Evolutionary conservation across 2,888 invertebrate genomes (phyloP).

Genomic region (Cataglyphis cursor): DNA sequence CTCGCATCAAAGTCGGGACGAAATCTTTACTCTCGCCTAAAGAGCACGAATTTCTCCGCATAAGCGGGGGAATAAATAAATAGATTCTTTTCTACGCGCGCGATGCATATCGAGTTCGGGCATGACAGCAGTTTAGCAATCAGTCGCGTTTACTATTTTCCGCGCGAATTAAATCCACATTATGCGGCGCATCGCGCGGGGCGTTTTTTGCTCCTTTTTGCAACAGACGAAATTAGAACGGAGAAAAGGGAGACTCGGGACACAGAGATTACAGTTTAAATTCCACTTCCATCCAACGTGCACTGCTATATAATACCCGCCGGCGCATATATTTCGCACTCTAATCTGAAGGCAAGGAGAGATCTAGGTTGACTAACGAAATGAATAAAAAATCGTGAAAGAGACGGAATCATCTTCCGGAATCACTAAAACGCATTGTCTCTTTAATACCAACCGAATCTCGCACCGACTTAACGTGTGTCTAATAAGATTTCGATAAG

Average conservation of each 20-base stretch:
- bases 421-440: neutral
- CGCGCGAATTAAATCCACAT: conserved; percentile 13
- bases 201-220: conserved; percentile 29
- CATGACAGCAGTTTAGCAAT: conserved; percentile 6
- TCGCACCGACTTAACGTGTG: neutral
- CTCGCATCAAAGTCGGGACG: neutral
- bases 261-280: conserved; percentile 30
- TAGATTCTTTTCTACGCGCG: neutral
- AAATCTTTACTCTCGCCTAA: neutral
- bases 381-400: neutral
- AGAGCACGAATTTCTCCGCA: neutral
- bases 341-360: neutral
- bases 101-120: neutral
- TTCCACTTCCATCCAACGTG: conserved; percentile 21
- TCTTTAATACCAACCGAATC: neutral
- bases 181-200: conserved; percentile 14
- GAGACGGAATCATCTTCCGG: neutral
- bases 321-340: neutral
- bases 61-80: neutral
- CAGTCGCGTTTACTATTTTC: neutral
- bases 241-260: conserved; percentile 18
- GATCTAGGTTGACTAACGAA: neutral
- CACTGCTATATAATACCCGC: neutral
- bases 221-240: conserved; percentile 40
- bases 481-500: neutral